Percentiles rank a stretch among this genome's conserved stretches.
phyloP scores from a whole-genome alignment of 2,113 vertebrate species.

The Nothobranchius kuhntae region DNA sequence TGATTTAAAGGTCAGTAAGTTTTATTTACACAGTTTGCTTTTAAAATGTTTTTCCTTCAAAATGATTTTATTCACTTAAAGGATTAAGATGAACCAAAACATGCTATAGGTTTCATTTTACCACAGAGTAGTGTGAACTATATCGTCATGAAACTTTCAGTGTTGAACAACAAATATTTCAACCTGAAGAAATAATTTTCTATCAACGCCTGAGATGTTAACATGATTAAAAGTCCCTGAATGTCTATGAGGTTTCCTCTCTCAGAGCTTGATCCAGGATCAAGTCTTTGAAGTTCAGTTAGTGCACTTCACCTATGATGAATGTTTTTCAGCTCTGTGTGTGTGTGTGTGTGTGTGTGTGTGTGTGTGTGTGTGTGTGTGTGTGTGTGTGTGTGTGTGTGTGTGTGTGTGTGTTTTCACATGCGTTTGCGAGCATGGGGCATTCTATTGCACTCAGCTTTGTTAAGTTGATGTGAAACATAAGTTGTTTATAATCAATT shows the following conservation, averaged over 20 bases:
- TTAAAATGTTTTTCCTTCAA: too few relatives aligned
- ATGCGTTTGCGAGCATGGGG: background rate
- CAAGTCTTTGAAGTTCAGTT: background rate
- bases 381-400: background rate
- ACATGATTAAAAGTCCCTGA: background rate
- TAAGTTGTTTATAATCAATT: conserved; percentile 65
- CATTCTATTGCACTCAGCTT: conserved; percentile 61
- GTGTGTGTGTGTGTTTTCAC: too few relatives aligned
- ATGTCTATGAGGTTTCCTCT: background rate
- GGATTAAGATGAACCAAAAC: too few relatives aligned
- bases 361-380: background rate
- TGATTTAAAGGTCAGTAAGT: too few relatives aligned
- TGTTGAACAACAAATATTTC: too few relatives aligned
- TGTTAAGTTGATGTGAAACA: conserved; percentile 65
- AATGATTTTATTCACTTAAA: too few relatives aligned
- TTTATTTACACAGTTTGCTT: too few relatives aligned
- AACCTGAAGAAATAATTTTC: too few relatives aligned
- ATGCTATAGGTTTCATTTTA: too few relatives aligned
- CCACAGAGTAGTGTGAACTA: too few relatives aligned
- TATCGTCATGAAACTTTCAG: too few relatives aligned
- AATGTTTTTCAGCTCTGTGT: background rate
- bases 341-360: background rate
- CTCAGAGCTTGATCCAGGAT: background rate
- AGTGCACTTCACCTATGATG: conserved; percentile 7
- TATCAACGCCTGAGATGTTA: background rate